A percentile compares a stretch with the other conserved stretches of the same genome.
These are phyloP conservation scores for Zosterops japonicus DNA, from an alignment of 2,113 vertebrate genomes.

Conservation along the genomic window DNA sequence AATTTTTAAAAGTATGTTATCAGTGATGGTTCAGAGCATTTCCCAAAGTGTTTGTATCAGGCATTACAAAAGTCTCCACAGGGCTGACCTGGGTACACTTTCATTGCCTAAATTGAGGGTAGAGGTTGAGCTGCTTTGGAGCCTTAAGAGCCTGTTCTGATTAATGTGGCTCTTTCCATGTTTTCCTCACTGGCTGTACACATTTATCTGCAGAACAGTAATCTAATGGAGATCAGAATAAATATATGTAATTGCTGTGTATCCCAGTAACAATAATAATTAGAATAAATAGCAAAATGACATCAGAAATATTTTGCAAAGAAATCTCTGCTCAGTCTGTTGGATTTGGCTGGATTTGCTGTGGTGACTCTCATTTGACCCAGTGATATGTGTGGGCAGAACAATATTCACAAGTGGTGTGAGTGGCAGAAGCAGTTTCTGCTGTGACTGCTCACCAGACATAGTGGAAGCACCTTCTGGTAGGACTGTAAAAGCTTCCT, in stretches of 20 bases:
- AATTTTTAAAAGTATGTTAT: not conserved
- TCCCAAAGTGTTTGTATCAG: not conserved
- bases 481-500: not conserved
- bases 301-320: not conserved
- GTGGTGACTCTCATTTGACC: not conserved
- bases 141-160: not conserved
- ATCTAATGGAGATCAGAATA: not conserved
- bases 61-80: not conserved
- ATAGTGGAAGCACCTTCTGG: not conserved
- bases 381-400: not conserved
- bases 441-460: not conserved
- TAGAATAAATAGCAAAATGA: not conserved
- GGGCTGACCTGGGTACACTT: not conserved
- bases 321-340: not conserved
- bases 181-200: not conserved
- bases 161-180: not conserved
- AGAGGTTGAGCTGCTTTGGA: not conserved
- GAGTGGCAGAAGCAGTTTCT: not conserved
- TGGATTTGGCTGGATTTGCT: not conserved
- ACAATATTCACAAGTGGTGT: fast-evolving
- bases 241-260: not conserved
- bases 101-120: not conserved
- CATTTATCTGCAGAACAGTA: not conserved
- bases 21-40: not conserved
- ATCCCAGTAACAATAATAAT: not conserved